These are phyloP conservation scores for Pandion haliaetus DNA, from an alignment of 2,113 vertebrate species.

Conservation along the genomic window DNA sequence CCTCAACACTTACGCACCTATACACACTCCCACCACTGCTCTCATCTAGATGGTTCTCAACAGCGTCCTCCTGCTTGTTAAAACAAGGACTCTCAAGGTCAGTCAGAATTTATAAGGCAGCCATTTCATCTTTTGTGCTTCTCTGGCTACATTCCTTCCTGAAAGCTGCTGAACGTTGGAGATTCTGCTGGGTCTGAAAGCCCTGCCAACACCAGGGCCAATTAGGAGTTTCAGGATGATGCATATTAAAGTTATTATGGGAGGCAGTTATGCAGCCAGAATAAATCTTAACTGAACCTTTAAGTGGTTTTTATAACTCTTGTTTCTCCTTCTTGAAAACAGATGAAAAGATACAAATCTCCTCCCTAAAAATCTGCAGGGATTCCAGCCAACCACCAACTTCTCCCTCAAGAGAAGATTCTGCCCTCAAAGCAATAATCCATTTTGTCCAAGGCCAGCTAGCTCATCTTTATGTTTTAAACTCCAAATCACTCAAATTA, in stretches of 20 bases:
- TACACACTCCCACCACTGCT: neutral
- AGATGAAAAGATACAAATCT: constrained; percentile 37
- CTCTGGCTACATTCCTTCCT: constrained; percentile 61
- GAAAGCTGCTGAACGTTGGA: constrained; percentile 63
- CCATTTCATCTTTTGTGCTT: constrained; percentile 61
- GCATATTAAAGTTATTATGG: constrained; percentile 70
- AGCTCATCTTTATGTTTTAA: neutral
- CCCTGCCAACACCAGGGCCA: constrained; percentile 66
- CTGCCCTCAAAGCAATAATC: neutral
- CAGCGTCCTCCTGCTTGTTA: constrained; percentile 20
- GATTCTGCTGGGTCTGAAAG: constrained; percentile 61
- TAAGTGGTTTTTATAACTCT: constrained; percentile 61
- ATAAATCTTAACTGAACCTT: constrained; percentile 68
- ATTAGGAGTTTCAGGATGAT: constrained; percentile 66
- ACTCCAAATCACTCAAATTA: neutral
- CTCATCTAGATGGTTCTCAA: neutral
- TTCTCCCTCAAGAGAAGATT: neutral
- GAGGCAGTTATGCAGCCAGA: constrained; percentile 67
- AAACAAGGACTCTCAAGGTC: constrained; percentile 53
- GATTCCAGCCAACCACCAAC: constrained; percentile 19
- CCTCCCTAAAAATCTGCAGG: neutral
- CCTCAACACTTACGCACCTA: neutral
- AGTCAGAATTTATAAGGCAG: constrained; percentile 67
- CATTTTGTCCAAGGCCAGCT: neutral
- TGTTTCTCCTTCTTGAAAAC: constrained; percentile 55